Evolutionary conservation across 2,113 vertebrate species (phyloP).

Genomic region (Halcyon malimbica): DNA sequence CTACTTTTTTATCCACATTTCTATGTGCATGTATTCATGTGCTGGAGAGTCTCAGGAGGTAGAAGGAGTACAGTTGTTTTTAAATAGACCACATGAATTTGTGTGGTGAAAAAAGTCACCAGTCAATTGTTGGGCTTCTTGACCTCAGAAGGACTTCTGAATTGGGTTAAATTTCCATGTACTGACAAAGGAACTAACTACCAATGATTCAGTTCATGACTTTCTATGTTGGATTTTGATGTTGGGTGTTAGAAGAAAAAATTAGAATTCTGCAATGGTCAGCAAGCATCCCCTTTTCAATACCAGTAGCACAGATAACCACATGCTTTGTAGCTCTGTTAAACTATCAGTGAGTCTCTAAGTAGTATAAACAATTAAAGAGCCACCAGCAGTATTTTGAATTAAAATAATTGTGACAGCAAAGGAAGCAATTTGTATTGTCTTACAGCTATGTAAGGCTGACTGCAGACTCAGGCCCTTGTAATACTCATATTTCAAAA

Average conservation of each 20-base stretch:
- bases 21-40: not conserved
- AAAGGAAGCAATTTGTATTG: not conserved
- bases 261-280: not conserved
- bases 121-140: not conserved
- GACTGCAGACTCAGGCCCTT: not conserved
- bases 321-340: not conserved
- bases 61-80: not conserved
- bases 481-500: not conserved
- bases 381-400: not conserved
- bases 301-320: not conserved
- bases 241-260: not conserved
- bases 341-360: not conserved
- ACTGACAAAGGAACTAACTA: not conserved
- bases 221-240: not conserved
- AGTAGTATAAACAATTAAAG: not conserved
- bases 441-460: not conserved
- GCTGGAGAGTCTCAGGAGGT: not conserved
- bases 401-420: not conserved
- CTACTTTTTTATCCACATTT: not conserved
- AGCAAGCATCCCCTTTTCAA: not conserved
- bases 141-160: not conserved
- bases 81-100: not conserved
- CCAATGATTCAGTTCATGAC: not conserved
- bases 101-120: not conserved
- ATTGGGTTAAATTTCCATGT: not conserved